These are phyloP conservation scores for Pongo pygmaeus DNA, from an alignment of 2,113 vertebrate genomes.

Conservation along the genomic window DNA sequence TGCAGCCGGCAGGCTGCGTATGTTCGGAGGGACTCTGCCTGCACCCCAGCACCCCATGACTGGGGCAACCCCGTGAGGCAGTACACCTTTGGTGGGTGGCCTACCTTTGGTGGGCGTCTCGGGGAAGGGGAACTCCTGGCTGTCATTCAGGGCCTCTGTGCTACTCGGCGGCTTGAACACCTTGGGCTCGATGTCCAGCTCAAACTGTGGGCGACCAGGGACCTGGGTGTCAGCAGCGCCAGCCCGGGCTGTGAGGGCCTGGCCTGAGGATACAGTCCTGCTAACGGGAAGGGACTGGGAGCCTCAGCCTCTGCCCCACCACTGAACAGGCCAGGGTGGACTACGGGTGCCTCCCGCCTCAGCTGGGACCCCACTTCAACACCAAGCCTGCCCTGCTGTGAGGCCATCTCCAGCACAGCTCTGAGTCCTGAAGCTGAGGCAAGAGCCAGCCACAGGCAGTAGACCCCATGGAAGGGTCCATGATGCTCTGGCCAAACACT, in stretches of 20 bases:
- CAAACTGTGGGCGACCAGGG: constrained; percentile 86
- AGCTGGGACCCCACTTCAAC: neutral
- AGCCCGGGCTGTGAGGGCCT: neutral
- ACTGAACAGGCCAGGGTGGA: neutral
- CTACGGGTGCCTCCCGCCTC: neutral
- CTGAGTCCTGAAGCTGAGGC: neutral
- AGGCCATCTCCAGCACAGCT: too few relatives aligned
- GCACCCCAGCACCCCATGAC: neutral
- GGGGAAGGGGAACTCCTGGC: constrained; percentile 92
- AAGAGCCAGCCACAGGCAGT: neutral
- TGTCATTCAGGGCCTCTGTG: constrained; percentile 86
- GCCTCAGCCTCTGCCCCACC: neutral
- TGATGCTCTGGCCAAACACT: neutral
- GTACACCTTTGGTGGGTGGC: too few relatives aligned
- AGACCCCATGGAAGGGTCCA: neutral
- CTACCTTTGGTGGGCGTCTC: constrained; percentile 93
- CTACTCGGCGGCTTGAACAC: constrained; percentile 86
- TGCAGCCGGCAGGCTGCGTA: neutral
- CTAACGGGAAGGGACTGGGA: neutral
- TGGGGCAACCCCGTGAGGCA: too few relatives aligned
- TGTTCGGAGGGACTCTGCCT: too few relatives aligned
- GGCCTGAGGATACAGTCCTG: neutral
- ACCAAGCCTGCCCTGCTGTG: neutral
- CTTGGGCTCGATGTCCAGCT: constrained; percentile 96
- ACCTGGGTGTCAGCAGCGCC: neutral